Evolutionary conservation across 2,797 vertebrate genomes (phyloP).

Genomic region (Rhynchonycteris naso): DNA sequence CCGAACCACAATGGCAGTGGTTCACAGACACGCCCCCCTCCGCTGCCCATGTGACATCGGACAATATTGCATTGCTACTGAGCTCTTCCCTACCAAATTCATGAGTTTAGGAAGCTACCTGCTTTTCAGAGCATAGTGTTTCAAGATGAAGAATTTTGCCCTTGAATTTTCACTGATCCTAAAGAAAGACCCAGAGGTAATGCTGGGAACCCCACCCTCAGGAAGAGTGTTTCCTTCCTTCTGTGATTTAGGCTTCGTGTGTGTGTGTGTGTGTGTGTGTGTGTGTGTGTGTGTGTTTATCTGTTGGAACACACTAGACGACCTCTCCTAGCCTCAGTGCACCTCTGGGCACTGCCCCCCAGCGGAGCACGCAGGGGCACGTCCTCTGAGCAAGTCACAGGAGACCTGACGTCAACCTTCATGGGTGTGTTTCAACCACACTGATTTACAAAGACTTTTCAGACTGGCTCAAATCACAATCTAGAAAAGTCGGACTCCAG

Average conservation of each 20-base stretch:
- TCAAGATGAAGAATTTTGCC: neutral
- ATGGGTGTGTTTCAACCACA: constrained; percentile 22
- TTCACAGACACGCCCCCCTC: no score
- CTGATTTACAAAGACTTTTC: constrained; percentile 55
- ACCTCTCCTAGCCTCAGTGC: neutral
- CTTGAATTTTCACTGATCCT: neutral
- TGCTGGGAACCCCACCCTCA: neutral
- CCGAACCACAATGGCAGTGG: no score
- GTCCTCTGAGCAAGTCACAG: neutral
- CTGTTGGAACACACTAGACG: neutral
- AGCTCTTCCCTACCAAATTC: neutral
- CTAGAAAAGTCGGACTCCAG: constrained; percentile 65
- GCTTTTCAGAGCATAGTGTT: neutral
- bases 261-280: no score
- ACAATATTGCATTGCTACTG: neutral
- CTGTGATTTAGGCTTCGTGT: neutral
- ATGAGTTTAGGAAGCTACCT: neutral
- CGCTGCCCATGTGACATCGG: neutral
- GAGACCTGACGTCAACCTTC: neutral
- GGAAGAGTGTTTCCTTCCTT: neutral
- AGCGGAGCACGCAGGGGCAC: accelerated
- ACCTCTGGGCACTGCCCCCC: neutral
- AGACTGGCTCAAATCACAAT: constrained; percentile 61
- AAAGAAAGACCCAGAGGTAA: neutral
- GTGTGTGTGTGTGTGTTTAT: neutral